Base-by-base conservation (phyloP, 2,888 invertebrate species). In the Pseudolycoriella hygida region DNA sequence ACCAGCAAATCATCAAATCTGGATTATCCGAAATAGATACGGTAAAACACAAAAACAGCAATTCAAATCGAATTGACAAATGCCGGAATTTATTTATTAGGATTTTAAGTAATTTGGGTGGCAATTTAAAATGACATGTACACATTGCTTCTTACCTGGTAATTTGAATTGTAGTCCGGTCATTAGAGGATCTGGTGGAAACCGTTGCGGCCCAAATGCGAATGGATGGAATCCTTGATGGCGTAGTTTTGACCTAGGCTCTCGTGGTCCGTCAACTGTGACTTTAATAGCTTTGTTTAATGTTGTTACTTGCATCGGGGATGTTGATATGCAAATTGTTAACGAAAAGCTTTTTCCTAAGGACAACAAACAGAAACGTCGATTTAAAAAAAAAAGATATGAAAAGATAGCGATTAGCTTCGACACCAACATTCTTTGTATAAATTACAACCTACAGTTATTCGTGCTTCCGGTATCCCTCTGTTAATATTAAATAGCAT, bases 241-340 rank as follows among this genome's bases (percentile, higher is more conserved):
- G 50, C 87, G 73, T 53, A 88, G 83, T 74, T 93, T 93, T 54
- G 90, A 92, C 57, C 96, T 70, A 10, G 97, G 96, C 67, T 97
- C 97, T 52, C 98, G 71, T 1, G 98, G 98, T 45, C 98, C 98
- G 61, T 98, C 98, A 49, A 98, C 97, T 2, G 98, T 98, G 57
- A 98, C 96, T 71, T 98, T 98, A 67, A 98, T 98, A 49, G 96
- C 96, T 66, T 96, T 96, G 60, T 77, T 82, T 65, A 94, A 94
- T n/a, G 94, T 89, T 48, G 90, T 88, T 51, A 97, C 81, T 72
- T 96, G 96, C 31, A 92, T 87, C 8, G 97, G 97, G 43, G 81
- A 77, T 48, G 92, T 88, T 53, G 87, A 86, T 59, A 98, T 78
- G 60, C 89, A 87, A 68, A 98, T 97, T 55, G 93, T 93, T 60